Base-by-base conservation (phyloP, 2,113 vertebrate genomes). In the Scomber scombrus region DNA sequence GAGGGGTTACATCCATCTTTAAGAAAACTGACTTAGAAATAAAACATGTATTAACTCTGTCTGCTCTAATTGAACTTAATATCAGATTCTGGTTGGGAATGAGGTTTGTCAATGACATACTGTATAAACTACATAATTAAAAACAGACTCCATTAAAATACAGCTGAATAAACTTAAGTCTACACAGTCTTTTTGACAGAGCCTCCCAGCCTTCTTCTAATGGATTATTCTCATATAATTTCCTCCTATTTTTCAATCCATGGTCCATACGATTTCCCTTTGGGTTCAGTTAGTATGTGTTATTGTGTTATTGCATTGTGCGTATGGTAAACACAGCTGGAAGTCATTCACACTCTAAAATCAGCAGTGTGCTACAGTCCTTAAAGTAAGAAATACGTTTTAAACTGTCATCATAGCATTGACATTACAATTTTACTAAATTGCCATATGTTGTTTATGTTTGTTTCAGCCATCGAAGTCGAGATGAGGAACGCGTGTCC, bases 401-500 rank as follows among this genome's bases (percentile, higher is more conserved):
- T n/a, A 49, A 45, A 51, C 23, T 73, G 14, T 23, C 5, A 19
- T 13, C 26, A 21, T 34, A 45, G 11, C 31, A 15, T 29, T n/a
- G 4, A 14, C 5, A 34, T 13, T 75, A 10, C 11, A 58, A 26
- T 31, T 0, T 1, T 19, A 57, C 49, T 66, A 26, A 68, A 74
- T 65, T 29, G 4, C 5, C 14, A 2, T 11, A 1, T 62, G 12
- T 66, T 45, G n/a, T 52, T 82, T 63, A 72, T 54, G 6, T 57
- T 76, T 58, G 34, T 85, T 90, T 61, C 29, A 99, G 97, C 91
- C 96, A 96, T 90, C 95, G 96, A 88, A 98, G 96, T 94, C 95
- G 96, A 94, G 97, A 99, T 72, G 98, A 99, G 50, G 97, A 99
- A 16, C 95, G 95, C 71, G 58, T 93, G 82, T 94, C 96, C 46